phyloP scores from a whole-genome alignment of 2,888 invertebrate species.

The Drosophila paracracens region DNA sequence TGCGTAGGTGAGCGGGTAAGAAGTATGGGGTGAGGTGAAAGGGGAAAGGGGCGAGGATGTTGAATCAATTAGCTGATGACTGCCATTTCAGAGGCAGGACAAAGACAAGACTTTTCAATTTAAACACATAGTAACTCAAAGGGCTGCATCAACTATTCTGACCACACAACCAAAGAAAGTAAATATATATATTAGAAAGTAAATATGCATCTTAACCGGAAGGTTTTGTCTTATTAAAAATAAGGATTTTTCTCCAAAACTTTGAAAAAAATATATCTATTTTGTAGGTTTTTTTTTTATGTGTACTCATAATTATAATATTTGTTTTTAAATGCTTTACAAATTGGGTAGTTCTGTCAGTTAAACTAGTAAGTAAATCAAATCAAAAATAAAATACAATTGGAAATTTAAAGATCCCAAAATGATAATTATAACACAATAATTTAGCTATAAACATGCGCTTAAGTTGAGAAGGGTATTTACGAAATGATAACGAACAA shows the following conservation, averaged over 20 bases:
- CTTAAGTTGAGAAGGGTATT: background rate
- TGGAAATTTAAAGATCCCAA: background rate
- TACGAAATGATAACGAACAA: background rate
- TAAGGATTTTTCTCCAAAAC: too few species aligned
- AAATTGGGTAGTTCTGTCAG: background rate
- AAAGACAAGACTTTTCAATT: background rate
- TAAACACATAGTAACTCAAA: conserved; percentile 1
- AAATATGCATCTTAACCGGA: too few species aligned
- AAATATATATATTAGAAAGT: too few species aligned
- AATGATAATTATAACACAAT: background rate
- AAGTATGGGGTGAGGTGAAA: background rate
- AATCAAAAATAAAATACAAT: background rate
- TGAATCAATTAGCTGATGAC: conserved; percentile 67
- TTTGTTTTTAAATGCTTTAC: background rate
- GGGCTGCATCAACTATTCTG: background rate
- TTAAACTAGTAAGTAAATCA: background rate
- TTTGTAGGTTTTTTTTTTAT: too few species aligned
- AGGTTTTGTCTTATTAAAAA: too few species aligned
- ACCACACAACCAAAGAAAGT: background rate
- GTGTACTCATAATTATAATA: background rate
- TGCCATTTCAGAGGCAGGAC: conserved; percentile 8
- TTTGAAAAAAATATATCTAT: too few species aligned
- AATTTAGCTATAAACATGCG: background rate
- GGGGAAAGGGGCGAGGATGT: conserved; percentile 1
- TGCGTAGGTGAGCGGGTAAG: background rate